Conservation (phyloP, 2,888 invertebrate species). For the Reticulitermes lucifugus region DNA sequence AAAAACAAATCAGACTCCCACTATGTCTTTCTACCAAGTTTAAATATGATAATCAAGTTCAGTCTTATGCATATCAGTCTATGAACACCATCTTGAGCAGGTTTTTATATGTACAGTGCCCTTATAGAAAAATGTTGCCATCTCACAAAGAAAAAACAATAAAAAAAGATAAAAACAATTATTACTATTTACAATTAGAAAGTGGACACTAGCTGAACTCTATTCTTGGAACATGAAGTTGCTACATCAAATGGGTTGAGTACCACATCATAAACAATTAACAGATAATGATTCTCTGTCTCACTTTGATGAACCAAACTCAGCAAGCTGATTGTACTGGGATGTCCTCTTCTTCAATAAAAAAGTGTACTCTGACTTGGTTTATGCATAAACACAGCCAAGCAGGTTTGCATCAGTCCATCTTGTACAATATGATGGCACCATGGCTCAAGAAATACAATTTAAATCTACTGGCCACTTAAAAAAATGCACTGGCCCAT, state of each 20-base stretch:
- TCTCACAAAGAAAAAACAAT: constrained; percentile 24
- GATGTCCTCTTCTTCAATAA: constrained; percentile 6
- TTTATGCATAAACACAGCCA: neutral
- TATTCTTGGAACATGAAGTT: constrained; percentile 30
- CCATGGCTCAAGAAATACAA: too few species aligned
- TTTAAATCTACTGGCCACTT: too few species aligned
- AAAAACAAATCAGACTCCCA: neutral
- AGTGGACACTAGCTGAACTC: constrained; percentile 19
- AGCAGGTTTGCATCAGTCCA: neutral
- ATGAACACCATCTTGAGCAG: constrained; percentile 50
- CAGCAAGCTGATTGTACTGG: constrained; percentile 25
- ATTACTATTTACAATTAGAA: constrained; percentile 40
- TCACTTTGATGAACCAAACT: constrained; percentile 25
- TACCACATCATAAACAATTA: constrained; percentile 26
- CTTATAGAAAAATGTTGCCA: constrained; percentile 35
- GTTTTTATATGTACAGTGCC: constrained; percentile 50
- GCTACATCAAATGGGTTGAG: constrained; percentile 21
- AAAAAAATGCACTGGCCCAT: too few species aligned
- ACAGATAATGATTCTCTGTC: constrained; percentile 26
- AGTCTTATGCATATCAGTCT: constrained; percentile 52
- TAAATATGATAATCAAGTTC: constrained; percentile 40
- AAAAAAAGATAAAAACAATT: constrained; percentile 32
- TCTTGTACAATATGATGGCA: neutral
- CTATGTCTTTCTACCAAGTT: neutral
- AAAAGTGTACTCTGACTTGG: neutral